These are phyloP conservation scores for Theropithecus gelada DNA, from an alignment of 2,113 vertebrate species.

Conservation along the genomic window DNA sequence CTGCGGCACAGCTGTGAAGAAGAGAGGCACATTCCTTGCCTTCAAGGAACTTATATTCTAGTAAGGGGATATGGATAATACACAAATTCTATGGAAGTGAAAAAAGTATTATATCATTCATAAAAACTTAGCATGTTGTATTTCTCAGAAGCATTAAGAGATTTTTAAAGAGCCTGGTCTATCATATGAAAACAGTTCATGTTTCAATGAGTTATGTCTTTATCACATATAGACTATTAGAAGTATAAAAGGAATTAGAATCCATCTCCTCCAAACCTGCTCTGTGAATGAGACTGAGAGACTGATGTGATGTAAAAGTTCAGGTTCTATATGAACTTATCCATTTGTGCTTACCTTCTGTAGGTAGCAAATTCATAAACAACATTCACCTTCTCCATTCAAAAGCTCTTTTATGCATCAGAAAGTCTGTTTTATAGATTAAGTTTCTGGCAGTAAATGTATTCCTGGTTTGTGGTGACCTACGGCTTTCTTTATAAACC, in stretches of 20 bases:
- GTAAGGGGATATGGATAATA: accelerated
- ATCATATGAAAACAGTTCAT: neutral
- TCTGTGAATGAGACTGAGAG: neutral
- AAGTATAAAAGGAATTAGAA: neutral
- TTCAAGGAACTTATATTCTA: neutral
- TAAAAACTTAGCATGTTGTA: neutral
- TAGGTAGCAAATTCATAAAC: neutral
- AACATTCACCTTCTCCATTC: neutral
- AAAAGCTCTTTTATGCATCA: neutral
- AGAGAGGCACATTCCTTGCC: too few species aligned
- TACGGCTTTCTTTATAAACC: neutral
- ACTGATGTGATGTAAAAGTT: neutral
- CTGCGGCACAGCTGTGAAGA: neutral
- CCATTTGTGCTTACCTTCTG: neutral
- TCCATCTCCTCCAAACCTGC: neutral
- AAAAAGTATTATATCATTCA: neutral
- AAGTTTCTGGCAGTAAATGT: neutral
- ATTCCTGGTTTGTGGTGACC: neutral
- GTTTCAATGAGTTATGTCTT: neutral
- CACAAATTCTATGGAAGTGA: neutral
- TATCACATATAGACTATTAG: neutral
- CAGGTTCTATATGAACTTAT: neutral
- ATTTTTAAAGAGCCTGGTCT: neutral
- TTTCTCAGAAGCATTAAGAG: neutral
- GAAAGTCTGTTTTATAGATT: neutral